A percentile compares a stretch with the other conserved stretches of the same genome.
Evolutionary conservation across 2,888 invertebrate species (phyloP).

Genomic region (Panzeria rudis): DNA sequence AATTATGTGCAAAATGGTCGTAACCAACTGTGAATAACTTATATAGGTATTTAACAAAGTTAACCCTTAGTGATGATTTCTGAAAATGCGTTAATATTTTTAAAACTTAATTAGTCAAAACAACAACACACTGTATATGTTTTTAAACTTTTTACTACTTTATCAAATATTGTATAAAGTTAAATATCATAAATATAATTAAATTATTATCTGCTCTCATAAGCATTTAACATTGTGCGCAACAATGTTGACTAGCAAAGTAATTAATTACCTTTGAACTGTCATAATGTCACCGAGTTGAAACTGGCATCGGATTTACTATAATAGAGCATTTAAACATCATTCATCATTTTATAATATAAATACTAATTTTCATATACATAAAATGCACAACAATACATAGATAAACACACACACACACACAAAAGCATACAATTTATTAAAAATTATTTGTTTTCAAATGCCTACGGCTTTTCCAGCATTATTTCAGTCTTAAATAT

Average conservation of each 20-base stretch:
- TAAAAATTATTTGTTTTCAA: constrained; percentile 2
- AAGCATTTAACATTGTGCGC: not conserved
- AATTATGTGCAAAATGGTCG: no score
- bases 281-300: constrained; percentile 21
- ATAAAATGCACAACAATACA: not conserved
- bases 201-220: not conserved
- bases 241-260: not conserved
- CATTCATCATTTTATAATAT: constrained; percentile 29
- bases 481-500: constrained; percentile 12
- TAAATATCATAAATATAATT: constrained; percentile 12
- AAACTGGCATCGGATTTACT: constrained; percentile 3
- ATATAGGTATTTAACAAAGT: no score
- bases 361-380: not conserved
- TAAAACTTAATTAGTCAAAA: no score
- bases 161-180: not conserved
- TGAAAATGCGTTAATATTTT: no score
- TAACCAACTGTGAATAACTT: no score
- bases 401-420: not conserved
- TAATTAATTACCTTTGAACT: constrained; percentile 41
- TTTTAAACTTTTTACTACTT: not conserved
- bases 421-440: not conserved
- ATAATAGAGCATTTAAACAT: not conserved
- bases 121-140: no score
- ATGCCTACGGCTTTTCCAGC: constrained; percentile 1
- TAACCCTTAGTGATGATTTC: no score